Evolutionary conservation across 1,140 invertebrate genomes (phyloP), one percentile per base, ranked within the genome.

Genomic region (Aphelenchoides besseyi): DNA sequence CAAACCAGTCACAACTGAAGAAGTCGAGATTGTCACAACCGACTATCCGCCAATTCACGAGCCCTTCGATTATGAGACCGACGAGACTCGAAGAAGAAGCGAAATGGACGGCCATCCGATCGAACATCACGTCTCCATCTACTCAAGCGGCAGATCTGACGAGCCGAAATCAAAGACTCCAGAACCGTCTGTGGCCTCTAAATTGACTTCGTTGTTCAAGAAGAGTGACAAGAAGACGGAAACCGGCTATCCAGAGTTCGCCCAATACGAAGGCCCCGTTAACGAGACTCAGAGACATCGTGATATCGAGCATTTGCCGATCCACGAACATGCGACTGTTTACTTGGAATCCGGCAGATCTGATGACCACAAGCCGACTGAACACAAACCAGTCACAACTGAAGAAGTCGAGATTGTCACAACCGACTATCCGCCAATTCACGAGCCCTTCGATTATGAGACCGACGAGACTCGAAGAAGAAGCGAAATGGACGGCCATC

Each of bases 221-320:
- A 16, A 16, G 23, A 23, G 16, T 23, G 23, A 52, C n/a, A 23
- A 52, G 23, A 52, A 52, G 48, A 1, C 48, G 16, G 48, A 52
- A n/a, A 52, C 48, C 48, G 64, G 48, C 64, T 67, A 67, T 67
- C 64, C 64, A 30, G 12, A 9, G n/a, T n/a, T n/a, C 2, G 35
- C 9, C 1, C 35, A n/a, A 12, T 67, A 48, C 35, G 41, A 52
- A 23, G 64, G 64, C n/a, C 64, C 32, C 12, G 16, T 67, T 16
- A 9, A 37, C 48, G 35, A 62, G 32, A 67, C 36, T 1, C 3
- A n/a, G 8, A 18, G 28, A 28, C 48, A 52, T n/a, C 16, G 48
- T 1, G 48, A 52, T n/a, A 23, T 52, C 2, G 48, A 52, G 2
- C 48, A 16, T 52, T 23, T 52, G 16, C 16, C n/a, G 23, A 16